These are phyloP conservation scores for Anguilla pacifica DNA, from an alignment of 2,797 vertebrate species.

Conservation along the genomic window DNA sequence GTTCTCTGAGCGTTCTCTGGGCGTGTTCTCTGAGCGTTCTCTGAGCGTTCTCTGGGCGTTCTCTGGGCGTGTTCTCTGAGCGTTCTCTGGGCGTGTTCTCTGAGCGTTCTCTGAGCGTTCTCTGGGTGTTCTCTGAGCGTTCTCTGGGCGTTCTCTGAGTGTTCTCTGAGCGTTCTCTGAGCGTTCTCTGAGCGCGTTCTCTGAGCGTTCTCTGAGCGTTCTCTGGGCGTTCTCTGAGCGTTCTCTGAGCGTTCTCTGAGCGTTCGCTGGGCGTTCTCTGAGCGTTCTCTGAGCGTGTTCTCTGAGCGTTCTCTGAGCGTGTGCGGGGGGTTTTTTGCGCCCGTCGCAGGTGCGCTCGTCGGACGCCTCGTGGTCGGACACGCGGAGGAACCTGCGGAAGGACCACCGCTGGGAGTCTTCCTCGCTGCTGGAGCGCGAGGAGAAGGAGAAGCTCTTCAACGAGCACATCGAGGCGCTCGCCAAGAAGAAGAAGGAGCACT, in stretches of 20 bases:
- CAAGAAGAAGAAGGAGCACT: conserved; percentile 98
- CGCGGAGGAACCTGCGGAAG: conserved; percentile 92
- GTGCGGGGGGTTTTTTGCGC: neutral
- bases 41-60: no score
- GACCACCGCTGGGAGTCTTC: conserved; percentile 97
- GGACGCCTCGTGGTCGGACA: conserved; percentile 96
- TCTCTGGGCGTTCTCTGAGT: no score
- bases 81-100: neutral
- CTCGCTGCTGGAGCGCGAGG: conserved; percentile 92
- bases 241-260: no score
- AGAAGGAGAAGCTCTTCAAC: conserved; percentile 97
- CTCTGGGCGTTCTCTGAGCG: no score
- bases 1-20: neutral
- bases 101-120: neutral
- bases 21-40: no score
- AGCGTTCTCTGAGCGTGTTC: neutral
- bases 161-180: no score
- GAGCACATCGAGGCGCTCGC: conserved; percentile 96
- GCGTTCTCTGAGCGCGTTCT: no score
- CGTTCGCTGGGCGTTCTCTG: neutral
- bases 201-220: no score
- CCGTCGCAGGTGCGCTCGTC: conserved; percentile 88
- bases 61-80: neutral
- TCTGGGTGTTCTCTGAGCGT: no score
- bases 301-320: neutral